Evolutionary conservation across 2,888 invertebrate species (phyloP).

Genomic region (Marasmarcha lunaedactyla): DNA sequence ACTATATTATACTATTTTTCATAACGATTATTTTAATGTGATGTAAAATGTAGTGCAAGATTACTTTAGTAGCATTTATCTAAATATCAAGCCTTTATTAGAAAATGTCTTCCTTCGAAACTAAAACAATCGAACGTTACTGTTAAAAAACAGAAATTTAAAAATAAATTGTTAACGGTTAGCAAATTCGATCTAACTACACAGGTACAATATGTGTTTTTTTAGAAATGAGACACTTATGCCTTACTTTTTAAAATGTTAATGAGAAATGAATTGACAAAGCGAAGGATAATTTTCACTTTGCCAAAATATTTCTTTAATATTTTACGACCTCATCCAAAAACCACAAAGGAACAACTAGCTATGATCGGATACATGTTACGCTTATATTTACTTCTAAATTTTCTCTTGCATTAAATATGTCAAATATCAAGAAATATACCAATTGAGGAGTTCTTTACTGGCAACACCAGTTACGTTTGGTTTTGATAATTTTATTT

Average conservation of each 20-base stretch:
- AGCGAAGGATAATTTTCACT: constrained; percentile 5
- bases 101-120: too few species aligned
- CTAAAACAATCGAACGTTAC: too few species aligned
- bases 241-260: constrained; percentile 47
- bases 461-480: constrained; percentile 22
- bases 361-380: constrained; percentile 56
- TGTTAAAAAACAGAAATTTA: too few species aligned
- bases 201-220: constrained; percentile 52
- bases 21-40: too few species aligned
- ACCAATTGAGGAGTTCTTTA: constrained; percentile 20
- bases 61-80: too few species aligned
- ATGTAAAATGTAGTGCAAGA: too few species aligned
- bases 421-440: constrained; percentile 15
- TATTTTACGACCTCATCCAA: constrained; percentile 32
- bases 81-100: too few species aligned
- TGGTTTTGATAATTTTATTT: constrained; percentile 9
- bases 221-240: constrained; percentile 42
- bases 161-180: too few species aligned
- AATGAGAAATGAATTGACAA: constrained; percentile 21
- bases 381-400: constrained; percentile 38
- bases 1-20: too few species aligned
- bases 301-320: constrained; percentile 18
- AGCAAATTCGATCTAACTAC: constrained; percentile 60
- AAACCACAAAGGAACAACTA: constrained; percentile 53
- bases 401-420: constrained; percentile 17